Percentiles rank a stretch among this genome's conserved stretches.
Evolutionary conservation across 2,888 invertebrate genomes (phyloP).

Genomic region (Xanthia togata): DNA sequence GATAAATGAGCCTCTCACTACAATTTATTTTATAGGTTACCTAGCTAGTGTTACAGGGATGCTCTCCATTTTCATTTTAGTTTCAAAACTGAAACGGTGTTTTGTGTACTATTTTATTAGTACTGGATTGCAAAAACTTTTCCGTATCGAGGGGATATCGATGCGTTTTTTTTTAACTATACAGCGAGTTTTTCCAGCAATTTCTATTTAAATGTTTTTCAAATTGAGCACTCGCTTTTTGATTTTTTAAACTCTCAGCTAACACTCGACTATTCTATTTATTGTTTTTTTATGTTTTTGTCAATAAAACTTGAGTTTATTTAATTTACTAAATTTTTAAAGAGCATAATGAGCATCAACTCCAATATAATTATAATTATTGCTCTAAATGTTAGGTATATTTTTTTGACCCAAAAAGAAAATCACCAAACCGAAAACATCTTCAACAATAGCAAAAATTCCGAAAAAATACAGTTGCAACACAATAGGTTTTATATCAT

Average conservation of each 20-base stretch:
- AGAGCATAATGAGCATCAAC: background rate
- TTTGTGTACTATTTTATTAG: conserved; percentile 6
- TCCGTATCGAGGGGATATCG: background rate
- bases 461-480: background rate
- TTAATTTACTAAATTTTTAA: no score
- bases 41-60: background rate
- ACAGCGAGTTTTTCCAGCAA: background rate
- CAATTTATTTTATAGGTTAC: conserved; percentile 3
- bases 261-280: background rate
- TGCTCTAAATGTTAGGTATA: background rate
- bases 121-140: conserved; percentile 3
- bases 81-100: background rate
- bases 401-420: background rate
- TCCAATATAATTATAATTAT: no score
- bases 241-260: background rate
- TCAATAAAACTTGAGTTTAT: no score
- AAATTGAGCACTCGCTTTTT: background rate
- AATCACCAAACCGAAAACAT: background rate
- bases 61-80: background rate
- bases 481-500: background rate
- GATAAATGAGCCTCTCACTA: background rate
- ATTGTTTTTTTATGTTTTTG: background rate
- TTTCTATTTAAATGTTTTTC: background rate
- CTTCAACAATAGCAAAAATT: background rate
- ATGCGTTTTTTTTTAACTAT: background rate